Base-by-base conservation (phyloP, 2,888 invertebrate genomes). In the Nymphalis c-album region DNA sequence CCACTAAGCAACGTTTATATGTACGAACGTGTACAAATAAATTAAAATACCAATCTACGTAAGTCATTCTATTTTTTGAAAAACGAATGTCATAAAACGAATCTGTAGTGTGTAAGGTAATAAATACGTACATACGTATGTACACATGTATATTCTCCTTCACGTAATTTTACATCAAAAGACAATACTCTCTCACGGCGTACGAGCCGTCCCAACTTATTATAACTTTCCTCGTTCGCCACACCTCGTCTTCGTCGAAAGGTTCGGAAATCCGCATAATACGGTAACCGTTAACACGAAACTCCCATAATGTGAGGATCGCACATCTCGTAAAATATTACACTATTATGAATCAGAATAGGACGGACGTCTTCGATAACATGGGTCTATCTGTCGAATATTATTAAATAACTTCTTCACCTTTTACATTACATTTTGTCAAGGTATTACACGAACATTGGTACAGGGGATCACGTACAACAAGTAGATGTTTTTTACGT, bases 161-260 rank as follows among this genome's bases (percentile, higher is more conserved):
- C 26, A 71, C 74, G 79, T 83, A 77, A 82, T 79, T 83, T 80
- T 76, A 80, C 81, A 83, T 85, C 83, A 83, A 80, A 84, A 86
- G 84, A 87, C 83, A 87, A 85, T 83, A 78, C 79, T 80, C 79
- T 78, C 77, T 31, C 26, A 31, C 26, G 26, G 75, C 77, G 76
- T 76, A 75, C 76, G 77, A 81, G 77, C 80, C 78, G 81, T 84
- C 81, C 81, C 79, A 81, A 90, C 83, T 90, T 89, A 90, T 88
- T 88, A 90, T 86, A 90, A 91, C 86, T 91, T 90, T 81, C 82
- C 85, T 86, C 87, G 83, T 88, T 86, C 84, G 81, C 83, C 84
- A 83, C 85, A 87, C 87, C 85, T 88, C 85, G 83, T 77, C 79
- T 80, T 77, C 81, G 80, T 80, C 76, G 77, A 75, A 77, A 79